These are phyloP conservation scores for Dynastes tityus DNA, from an alignment of 2,888 invertebrate genomes.

Conservation along the genomic window DNA sequence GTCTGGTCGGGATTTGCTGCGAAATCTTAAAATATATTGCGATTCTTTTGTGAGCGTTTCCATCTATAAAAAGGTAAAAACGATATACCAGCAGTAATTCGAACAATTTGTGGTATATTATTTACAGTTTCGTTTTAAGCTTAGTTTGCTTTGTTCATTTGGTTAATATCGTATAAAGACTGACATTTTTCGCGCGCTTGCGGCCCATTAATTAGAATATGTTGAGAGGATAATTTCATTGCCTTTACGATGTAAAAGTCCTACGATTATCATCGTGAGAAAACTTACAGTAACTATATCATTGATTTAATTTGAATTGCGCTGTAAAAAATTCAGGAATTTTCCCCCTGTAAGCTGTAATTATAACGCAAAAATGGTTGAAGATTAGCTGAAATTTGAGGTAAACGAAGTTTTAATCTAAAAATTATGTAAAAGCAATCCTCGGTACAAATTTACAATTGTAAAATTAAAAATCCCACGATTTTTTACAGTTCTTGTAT, in stretches of 20 bases:
- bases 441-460: no score
- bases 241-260: neutral
- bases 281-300: no score
- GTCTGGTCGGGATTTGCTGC: slow-evolving; percentile 39
- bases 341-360: no score
- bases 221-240: slow-evolving; percentile 8
- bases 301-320: no score
- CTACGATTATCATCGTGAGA: no score
- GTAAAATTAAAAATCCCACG: no score
- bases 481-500: no score
- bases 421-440: no score
- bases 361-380: no score
- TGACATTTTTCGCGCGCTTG: slow-evolving; percentile 2
- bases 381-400: no score
- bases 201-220: slow-evolving; percentile 4
- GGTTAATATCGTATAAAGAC: neutral
- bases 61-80: slow-evolving; percentile 24
- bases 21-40: slow-evolving; percentile 45
- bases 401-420: no score
- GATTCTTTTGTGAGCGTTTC: slow-evolving; percentile 32
- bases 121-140: slow-evolving; percentile 26
- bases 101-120: slow-evolving; percentile 28
- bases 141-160: neutral
- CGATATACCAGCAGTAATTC: slow-evolving; percentile 17
- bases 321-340: no score